Conservation (phyloP, 2,797 vertebrate species). For the Malacoctenus gilli region DNA sequence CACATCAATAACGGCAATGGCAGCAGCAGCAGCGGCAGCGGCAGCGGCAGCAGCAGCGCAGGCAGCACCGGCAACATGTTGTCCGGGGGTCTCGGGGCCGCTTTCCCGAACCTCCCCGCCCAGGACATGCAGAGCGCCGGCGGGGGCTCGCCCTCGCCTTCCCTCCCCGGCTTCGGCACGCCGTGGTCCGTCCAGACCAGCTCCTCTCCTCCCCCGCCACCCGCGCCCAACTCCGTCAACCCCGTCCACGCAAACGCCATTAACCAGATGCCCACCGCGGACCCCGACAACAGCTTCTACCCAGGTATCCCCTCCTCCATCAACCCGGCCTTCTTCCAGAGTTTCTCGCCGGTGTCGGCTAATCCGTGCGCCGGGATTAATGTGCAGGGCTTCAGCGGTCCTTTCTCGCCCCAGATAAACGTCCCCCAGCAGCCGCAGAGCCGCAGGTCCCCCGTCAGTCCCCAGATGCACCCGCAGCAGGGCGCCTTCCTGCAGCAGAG, state of each 20-base stretch:
- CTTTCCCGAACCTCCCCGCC: slow-evolving; percentile 87
- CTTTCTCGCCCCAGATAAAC: slow-evolving; percentile 90
- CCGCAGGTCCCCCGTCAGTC: slow-evolving; percentile 91
- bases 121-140: slow-evolving; percentile 85
- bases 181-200: slow-evolving; percentile 96
- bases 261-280: slow-evolving; percentile 83
- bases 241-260: slow-evolving; percentile 77
- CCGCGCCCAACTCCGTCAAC: slow-evolving; percentile 68
- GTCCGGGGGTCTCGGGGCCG: slow-evolving; percentile 85
- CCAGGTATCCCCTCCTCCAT: slow-evolving; percentile 91
- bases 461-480: slow-evolving; percentile 91
- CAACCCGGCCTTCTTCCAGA: slow-evolving; percentile 95
- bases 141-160: slow-evolving; percentile 86
- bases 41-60: slow-evolving; percentile 74
- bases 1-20: slow-evolving; percentile 84
- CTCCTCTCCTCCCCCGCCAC: slow-evolving; percentile 91
- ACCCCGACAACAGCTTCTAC: slow-evolving; percentile 91
- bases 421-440: slow-evolving; percentile 87
- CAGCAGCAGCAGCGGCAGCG: slow-evolving; percentile 73
- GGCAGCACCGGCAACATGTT: slow-evolving; percentile 80
- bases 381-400: slow-evolving; percentile 86
- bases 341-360: slow-evolving; percentile 89
- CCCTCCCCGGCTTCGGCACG: slow-evolving; percentile 90
- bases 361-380: slow-evolving; percentile 89
- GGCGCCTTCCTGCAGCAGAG: slow-evolving; percentile 93